Evolutionary conservation across 2,797 vertebrate genomes (phyloP), one percentile per base, ranked within the genome.

Genomic region (Podarcis siculus): DNA sequence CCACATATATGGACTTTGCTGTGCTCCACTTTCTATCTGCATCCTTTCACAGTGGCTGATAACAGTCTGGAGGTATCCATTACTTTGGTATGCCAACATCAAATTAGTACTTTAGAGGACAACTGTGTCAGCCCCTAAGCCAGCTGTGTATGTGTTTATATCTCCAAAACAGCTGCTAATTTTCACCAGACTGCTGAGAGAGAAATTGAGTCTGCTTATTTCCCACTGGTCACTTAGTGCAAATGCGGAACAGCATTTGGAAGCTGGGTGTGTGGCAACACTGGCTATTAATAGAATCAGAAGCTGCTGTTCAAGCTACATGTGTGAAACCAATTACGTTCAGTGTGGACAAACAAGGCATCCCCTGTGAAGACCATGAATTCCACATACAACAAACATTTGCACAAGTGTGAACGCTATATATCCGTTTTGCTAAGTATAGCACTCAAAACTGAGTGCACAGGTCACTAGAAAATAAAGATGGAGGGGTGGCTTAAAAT

Each of bases 71-170:
- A 92, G 61, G 35, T 87, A 78, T 30, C 67, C 37, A 82, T 92
- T 94, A 76, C 88, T 85, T 90, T 87, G 32, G 72, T 87, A 64
- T 0, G 17, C 83, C 42, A 90, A 90, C 79, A 94, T 88, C 0
- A 81, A 92, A 91, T 79, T 39, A 93, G 85, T 87, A 86, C 55
- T 93, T 91, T 42, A 95, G 86, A 19, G 72, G 94, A 95, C 87
- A 94, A 92, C 93, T 93, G 75, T 91, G 83, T 86, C 78, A 89
- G 85, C 85, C 84, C 91, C 92, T 87, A 92, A 95, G 91, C 95
- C 94, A 96, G 94, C 92, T 96, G 94, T 92, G 88, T 89, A 37
- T 90, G 12, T 76, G 89, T 86, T 94, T 96, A 94, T 92, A 89
- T 82, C 91, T 89, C 87, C 79, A 85, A 94, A 95, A 90, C 93